Evolutionary conservation across 2,888 invertebrate species (phyloP), one percentile per base, ranked within the genome.

Genomic region (Perithous albicinctus): DNA sequence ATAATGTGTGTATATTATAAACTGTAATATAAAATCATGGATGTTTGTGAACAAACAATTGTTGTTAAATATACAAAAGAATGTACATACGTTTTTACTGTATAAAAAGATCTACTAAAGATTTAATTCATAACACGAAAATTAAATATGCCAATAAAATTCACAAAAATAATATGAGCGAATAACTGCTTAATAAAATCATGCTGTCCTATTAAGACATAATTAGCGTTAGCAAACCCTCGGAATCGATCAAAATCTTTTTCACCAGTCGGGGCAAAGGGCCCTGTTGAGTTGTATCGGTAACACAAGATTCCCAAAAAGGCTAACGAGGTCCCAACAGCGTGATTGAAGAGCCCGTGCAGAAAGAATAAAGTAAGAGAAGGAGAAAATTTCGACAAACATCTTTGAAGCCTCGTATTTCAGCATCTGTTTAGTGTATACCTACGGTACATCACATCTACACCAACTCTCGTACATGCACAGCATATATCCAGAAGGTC

Each of bases 391-490:
- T n/a, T 84, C 83, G 85, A 84, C 83, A 86, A 86, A 84, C 86
- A 88, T 89, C 87, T 87, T 85, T 85, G 70, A 80, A 90, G 32
- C 89, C 85, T 92, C 90, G 86, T 87, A 88, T 91, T 91, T 91
- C 91, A 87, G 91, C 91, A 91, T 92, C 91, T 91, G 91, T 89
- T 92, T 90, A 87, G 86, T 15, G 66, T 61, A n/a, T n/a, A 85
- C 78, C 81, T 81, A 63, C 29, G n/a, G n/a, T 70, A 26, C 26
- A 23, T 26, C n/a, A 15, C 15, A 41, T 46, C 56, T 43, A 6
- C 23, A 48, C 59, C 48, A 20, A 35, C 66, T 56, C 18, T 35
- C 18, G 26, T 5, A 41, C 74, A 78, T 77, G 78, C 73, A 75
- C 23, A 66, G 46, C 46, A n/a, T n/a, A n/a, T n/a, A n/a, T n/a